Conservation (phyloP, 2,797 vertebrate species). For the Phataginus tetradactyla region DNA sequence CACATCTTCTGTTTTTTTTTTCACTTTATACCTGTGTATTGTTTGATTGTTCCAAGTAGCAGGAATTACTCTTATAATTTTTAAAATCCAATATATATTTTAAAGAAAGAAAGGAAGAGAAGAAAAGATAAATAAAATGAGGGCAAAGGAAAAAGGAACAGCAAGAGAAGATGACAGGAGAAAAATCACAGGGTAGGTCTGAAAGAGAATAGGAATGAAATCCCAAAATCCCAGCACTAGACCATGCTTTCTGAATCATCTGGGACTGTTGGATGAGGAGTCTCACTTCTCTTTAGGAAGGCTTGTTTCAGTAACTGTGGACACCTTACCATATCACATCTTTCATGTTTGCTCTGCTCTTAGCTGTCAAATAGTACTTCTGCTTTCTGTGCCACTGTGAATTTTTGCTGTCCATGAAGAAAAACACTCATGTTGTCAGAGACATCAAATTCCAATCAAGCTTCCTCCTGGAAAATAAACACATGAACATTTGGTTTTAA, state of each 20-base stretch:
- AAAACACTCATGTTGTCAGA: background rate
- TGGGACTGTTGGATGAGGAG: background rate
- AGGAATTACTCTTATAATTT: background rate
- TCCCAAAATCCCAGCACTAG: background rate
- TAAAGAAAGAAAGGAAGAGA: background rate
- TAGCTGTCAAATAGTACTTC: background rate
- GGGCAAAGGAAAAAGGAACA: background rate
- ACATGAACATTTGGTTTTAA: slow-evolving; percentile 1
- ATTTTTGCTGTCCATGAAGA: background rate
- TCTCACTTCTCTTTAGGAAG: background rate
- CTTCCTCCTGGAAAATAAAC: background rate
- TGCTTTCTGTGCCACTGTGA: background rate
- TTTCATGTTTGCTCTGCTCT: background rate
- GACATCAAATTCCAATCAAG: background rate
- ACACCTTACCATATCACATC: background rate
- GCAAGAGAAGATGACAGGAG: background rate
- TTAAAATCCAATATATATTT: background rate
- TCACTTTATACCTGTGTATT: background rate
- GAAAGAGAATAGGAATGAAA: background rate
- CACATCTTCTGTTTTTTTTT: background rate
- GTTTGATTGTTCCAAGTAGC: background rate
- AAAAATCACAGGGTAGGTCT: background rate
- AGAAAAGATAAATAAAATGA: background rate
- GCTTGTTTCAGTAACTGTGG: background rate
- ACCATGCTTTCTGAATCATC: background rate